Evolutionary conservation across 2,797 vertebrate genomes (phyloP).

Genomic region (Natrix natrix): DNA sequence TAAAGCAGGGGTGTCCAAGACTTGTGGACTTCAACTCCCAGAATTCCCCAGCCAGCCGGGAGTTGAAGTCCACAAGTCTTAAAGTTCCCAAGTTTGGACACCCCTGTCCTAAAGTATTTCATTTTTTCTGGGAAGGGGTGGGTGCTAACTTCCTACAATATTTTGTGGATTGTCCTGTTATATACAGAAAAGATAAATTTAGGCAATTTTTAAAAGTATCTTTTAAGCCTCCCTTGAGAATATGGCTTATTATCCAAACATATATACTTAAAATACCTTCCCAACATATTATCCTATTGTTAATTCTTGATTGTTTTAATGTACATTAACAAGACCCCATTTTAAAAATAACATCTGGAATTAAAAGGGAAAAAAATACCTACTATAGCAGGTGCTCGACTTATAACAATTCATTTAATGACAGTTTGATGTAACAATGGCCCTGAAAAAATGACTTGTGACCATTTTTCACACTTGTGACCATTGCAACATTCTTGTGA

Average conservation of each 20-base stretch:
- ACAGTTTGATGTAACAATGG: not conserved
- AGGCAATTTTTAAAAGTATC: not conserved
- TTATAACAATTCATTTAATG: not conserved
- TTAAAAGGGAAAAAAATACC: constrained; percentile 1
- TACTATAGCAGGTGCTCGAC: not conserved
- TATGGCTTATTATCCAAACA: not conserved
- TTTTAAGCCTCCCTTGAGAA: constrained; percentile 15
- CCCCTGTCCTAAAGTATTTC: too few relatives aligned
- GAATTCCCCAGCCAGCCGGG: too few relatives aligned
- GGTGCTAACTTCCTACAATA: too few relatives aligned
- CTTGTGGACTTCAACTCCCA: too few relatives aligned
- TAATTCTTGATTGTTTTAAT: constrained; percentile 16
- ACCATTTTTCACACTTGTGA: not conserved
- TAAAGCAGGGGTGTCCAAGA: too few relatives aligned
- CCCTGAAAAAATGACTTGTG: not conserved
- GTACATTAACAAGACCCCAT: constrained; percentile 12
- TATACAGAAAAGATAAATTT: not conserved
- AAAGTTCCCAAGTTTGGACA: too few relatives aligned
- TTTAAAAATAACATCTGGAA: not conserved
- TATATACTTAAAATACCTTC: constrained; percentile 24
- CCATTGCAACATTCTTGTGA: not conserved
- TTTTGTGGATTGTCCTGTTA: not conserved
- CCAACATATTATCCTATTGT: not conserved
- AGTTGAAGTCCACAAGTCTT: too few relatives aligned
- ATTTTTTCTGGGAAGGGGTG: too few relatives aligned